Evolutionary conservation across 2,797 vertebrate species (phyloP).

Genomic region (Diglossa cyanea): DNA sequence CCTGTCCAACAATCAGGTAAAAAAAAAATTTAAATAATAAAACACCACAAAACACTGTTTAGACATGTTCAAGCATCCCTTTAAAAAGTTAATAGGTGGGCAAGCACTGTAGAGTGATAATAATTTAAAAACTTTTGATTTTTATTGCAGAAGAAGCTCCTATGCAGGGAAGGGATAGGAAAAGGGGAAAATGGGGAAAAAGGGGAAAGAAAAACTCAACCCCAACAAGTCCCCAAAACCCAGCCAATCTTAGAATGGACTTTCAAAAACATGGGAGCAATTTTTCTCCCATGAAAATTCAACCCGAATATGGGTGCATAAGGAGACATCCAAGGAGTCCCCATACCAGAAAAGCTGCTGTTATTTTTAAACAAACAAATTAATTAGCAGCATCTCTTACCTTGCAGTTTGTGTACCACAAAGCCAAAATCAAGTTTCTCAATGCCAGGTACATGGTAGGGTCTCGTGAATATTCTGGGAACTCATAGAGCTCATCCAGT

Average conservation of each 20-base stretch:
- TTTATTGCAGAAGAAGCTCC: neutral
- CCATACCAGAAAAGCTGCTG: neutral
- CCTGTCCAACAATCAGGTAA: neutral
- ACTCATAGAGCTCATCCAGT: conserved; percentile 96
- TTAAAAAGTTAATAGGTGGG: neutral
- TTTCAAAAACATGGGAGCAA: neutral
- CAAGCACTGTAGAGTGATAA: neutral
- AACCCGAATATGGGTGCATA: neutral
- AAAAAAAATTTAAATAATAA: neutral
- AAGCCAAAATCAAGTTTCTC: conserved; percentile 91
- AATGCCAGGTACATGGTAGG: conserved; percentile 97
- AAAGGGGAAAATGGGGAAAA: too few species aligned
- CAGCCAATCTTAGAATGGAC: neutral
- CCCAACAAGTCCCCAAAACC: fast-evolving
- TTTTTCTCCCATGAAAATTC: neutral
- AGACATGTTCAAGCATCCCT: neutral
- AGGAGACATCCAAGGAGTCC: neutral
- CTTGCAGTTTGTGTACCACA: conserved; percentile 93
- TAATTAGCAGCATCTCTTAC: conserved; percentile 66
- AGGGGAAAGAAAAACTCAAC: neutral
- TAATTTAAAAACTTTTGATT: neutral
- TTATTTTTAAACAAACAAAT: neutral
- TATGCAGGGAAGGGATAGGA: neutral
- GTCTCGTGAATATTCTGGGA: conserved; percentile 95
- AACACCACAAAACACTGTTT: neutral